These are phyloP conservation scores for Cynocephalus volans DNA, from an alignment of 2,113 vertebrate genomes.

Conservation along the genomic window DNA sequence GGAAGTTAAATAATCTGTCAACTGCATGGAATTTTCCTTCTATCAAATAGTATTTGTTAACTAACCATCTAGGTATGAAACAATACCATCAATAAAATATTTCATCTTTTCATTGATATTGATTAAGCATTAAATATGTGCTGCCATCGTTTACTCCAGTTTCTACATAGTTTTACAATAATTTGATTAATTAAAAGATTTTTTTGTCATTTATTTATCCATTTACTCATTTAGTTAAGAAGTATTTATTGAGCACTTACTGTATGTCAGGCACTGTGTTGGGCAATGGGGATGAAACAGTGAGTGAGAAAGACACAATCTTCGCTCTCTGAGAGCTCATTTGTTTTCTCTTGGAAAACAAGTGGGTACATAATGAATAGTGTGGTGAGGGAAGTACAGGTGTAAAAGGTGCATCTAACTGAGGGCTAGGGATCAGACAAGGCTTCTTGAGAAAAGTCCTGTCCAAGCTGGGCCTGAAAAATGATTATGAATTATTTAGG, in stretches of 20 bases:
- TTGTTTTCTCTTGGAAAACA: not conserved
- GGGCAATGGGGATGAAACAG: not conserved
- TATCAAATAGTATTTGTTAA: slow-evolving; percentile 54
- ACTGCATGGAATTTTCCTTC: not conserved
- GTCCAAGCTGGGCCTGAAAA: not conserved
- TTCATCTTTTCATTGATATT: not conserved
- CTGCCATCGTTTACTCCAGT: not conserved
- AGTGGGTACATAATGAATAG: not conserved
- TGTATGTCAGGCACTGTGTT: not conserved
- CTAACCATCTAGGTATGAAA: slow-evolving; percentile 13
- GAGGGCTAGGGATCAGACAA: not conserved
- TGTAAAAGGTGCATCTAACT: not conserved
- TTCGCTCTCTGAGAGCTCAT: not conserved
- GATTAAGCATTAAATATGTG: slow-evolving; percentile 2
- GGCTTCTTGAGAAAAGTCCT: not conserved
- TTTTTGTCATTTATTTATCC: not conserved
- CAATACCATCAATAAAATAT: slow-evolving; percentile 42
- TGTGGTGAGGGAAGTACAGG: not conserved
- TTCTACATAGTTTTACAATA: not conserved
- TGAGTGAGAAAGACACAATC: not conserved
- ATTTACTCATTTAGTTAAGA: not conserved
- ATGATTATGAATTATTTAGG: not conserved
- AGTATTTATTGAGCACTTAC: not conserved
- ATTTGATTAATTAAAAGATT: slow-evolving; percentile 19
- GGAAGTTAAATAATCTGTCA: slow-evolving; percentile 42